Conservation (phyloP, 1,140 invertebrate genomes). For the Sesamia nonagrioides region DNA sequence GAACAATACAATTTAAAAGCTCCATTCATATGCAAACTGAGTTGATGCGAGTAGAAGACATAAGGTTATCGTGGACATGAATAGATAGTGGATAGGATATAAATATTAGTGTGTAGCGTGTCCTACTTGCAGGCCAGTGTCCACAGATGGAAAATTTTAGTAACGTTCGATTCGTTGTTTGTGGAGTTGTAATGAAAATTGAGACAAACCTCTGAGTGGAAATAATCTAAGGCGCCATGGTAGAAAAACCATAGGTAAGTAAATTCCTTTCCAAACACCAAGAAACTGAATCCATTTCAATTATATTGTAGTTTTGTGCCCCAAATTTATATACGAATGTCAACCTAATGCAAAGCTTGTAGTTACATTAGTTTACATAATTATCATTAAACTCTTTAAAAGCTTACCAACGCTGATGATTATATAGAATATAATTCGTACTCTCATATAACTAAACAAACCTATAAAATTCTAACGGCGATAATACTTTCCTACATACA, state of each 20-base stretch:
- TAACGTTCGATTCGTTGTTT: background rate
- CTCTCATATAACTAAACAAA: too few relatives aligned
- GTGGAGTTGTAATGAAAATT: background rate
- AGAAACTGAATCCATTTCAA: too few relatives aligned
- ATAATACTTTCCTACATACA: too few relatives aligned
- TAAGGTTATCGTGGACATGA: conserved; percentile 17
- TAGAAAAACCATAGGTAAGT: background rate
- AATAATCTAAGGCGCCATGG: background rate
- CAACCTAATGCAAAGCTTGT: too few relatives aligned
- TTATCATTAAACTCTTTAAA: too few relatives aligned
- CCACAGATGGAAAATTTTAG: conserved; percentile 32
- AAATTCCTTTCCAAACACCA: too few relatives aligned
- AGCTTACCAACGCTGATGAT: too few relatives aligned
- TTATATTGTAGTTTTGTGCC: too few relatives aligned
- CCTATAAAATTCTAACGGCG: too few relatives aligned
- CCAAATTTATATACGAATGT: too few relatives aligned
- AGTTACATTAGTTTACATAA: too few relatives aligned
- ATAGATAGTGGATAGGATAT: conserved; percentile 21
- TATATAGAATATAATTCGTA: too few relatives aligned
- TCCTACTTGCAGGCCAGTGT: conserved; percentile 27
- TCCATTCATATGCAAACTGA: conserved; percentile 27
- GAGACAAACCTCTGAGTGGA: background rate
- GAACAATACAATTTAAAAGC: conserved; percentile 23
- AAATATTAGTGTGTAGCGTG: conserved; percentile 1
- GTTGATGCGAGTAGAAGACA: conserved; percentile 11